Evolutionary conservation across 2,888 invertebrate genomes (phyloP).

Genomic region (Spodoptera exigua): DNA sequence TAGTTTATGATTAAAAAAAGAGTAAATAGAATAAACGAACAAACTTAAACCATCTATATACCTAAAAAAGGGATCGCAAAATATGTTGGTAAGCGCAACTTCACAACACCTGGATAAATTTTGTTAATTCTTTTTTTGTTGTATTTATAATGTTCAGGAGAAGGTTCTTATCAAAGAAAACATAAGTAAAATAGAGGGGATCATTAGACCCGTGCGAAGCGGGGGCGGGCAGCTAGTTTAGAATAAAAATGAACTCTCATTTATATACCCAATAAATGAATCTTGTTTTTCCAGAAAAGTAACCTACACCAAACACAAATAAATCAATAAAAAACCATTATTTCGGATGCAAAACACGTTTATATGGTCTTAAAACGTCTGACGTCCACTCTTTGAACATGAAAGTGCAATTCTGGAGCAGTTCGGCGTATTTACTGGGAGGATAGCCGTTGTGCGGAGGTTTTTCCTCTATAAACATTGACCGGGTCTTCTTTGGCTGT

Average conservation of each 20-base stretch:
- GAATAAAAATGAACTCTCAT: slow-evolving; percentile 40
- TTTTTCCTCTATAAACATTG: slow-evolving; percentile 72
- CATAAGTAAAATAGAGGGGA: too few species aligned
- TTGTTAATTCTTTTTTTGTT: too few species aligned
- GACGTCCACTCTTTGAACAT: slow-evolving; percentile 46
- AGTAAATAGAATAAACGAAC: slow-evolving; percentile 28
- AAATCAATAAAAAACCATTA: slow-evolving; percentile 42
- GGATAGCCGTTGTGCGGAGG: slow-evolving; percentile 52
- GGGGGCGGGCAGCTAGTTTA: too few species aligned
- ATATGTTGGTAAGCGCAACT: too few species aligned
- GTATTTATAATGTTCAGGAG: too few species aligned
- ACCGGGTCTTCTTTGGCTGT: slow-evolving; percentile 52
- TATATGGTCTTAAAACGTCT: slow-evolving; percentile 26
- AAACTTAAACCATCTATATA: slow-evolving; percentile 24
- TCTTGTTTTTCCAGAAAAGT: slow-evolving; percentile 42
- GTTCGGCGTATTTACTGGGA: slow-evolving; percentile 64
- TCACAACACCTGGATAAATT: too few species aligned
- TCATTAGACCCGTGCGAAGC: too few species aligned
- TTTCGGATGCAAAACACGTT: slow-evolving; percentile 54
- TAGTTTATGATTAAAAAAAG: too few species aligned
- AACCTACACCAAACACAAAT: slow-evolving; percentile 38
- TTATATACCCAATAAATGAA: slow-evolving; percentile 25
- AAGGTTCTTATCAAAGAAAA: too few species aligned
- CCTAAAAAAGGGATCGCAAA: slow-evolving; percentile 36
- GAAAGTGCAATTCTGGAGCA: slow-evolving; percentile 62